Evolutionary conservation across 1,140 invertebrate genomes (phyloP).

Genomic region (Bemisia tabaci): DNA sequence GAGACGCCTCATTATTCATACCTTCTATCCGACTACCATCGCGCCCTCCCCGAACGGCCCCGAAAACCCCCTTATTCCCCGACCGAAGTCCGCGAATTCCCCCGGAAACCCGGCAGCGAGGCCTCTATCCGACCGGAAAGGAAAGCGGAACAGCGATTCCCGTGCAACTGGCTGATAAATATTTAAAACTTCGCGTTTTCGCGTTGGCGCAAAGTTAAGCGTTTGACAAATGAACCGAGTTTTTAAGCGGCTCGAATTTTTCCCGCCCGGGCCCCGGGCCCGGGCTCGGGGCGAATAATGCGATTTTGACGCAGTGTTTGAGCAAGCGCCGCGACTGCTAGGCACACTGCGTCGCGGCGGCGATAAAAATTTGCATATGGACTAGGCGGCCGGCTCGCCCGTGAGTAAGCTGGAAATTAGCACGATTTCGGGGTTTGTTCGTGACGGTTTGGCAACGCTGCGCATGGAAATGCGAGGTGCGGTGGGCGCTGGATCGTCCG

Average conservation of each 20-base stretch:
- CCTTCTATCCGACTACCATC: background rate
- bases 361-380: background rate
- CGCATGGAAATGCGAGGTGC: too few relatives aligned
- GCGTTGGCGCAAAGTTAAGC: background rate
- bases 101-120: too few relatives aligned
- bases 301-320: background rate
- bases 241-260: background rate
- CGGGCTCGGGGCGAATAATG: background rate
- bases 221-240: background rate
- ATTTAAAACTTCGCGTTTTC: background rate
- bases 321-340: background rate
- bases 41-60: too few relatives aligned
- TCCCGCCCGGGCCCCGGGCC: too few relatives aligned
- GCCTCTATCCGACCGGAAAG: too few relatives aligned
- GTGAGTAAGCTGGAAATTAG: too few relatives aligned
- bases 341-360: background rate
- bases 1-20: background rate
- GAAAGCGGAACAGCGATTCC: background rate
- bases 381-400: too few relatives aligned
- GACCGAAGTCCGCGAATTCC: too few relatives aligned
- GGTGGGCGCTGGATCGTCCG: too few relatives aligned
- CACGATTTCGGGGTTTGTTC: too few relatives aligned
- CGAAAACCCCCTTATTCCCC: too few relatives aligned
- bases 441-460: too few relatives aligned
- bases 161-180: background rate